phyloP scores from a whole-genome alignment of 2,888 invertebrate species.

The Caradrina kadenii region DNA sequence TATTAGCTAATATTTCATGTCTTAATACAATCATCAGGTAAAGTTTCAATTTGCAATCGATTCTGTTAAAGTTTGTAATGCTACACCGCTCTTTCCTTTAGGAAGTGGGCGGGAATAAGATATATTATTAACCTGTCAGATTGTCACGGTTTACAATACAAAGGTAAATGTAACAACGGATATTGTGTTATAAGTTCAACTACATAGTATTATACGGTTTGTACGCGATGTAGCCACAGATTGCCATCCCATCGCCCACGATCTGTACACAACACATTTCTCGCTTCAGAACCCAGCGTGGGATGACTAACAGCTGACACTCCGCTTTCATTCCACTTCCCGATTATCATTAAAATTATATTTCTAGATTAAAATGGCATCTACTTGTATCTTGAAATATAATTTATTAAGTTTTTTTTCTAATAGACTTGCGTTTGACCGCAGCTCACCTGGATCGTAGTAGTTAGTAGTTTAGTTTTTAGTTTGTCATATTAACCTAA shows the following conservation, averaged over 20 bases:
- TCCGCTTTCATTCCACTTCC: slow-evolving; percentile 46
- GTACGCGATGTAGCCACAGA: slow-evolving; percentile 44
- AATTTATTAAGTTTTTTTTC: too few relatives aligned
- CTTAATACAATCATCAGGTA: not conserved
- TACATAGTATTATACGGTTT: not conserved
- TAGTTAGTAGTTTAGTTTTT: slow-evolving; percentile 2
- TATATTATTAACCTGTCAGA: not conserved
- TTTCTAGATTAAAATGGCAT: slow-evolving; percentile 17
- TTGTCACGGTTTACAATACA: slow-evolving; percentile 19
- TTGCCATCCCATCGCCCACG: slow-evolving; percentile 52
- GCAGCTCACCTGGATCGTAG: too few relatives aligned
- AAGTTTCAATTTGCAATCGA: not conserved
- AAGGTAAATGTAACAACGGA: slow-evolving; percentile 36
- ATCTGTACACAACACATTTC: slow-evolving; percentile 48
- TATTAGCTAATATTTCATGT: too few relatives aligned
- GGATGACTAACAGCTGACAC: slow-evolving; percentile 59
- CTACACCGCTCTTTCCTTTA: not conserved
- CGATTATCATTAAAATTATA: slow-evolving; percentile 40
- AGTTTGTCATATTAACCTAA: slow-evolving; percentile 21
- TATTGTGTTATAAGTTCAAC: slow-evolving; percentile 30
- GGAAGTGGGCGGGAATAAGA: slow-evolving; percentile 30
- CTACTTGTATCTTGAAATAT: too few relatives aligned
- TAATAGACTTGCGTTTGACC: too few relatives aligned
- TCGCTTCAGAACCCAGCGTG: slow-evolving; percentile 57
- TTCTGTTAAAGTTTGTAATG: slow-evolving; percentile 14